A percentile compares a stretch with the other conserved stretches of the same genome.
Evolutionary conservation across 2,888 invertebrate species (phyloP).

Genomic region (Campaea margaritaria): DNA sequence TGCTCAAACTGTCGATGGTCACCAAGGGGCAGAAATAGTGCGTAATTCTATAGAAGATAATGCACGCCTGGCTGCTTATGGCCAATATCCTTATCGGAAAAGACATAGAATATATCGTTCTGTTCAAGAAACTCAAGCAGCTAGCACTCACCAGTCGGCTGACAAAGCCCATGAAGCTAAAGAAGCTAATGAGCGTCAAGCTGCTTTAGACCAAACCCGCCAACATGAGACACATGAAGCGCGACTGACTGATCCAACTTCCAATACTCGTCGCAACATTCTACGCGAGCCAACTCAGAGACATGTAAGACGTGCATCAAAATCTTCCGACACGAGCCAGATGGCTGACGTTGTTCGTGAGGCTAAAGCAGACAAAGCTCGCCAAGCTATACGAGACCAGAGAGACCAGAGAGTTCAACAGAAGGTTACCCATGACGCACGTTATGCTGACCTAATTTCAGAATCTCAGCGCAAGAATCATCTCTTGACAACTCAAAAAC

Average conservation of each 20-base stretch:
- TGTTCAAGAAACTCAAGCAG: not conserved
- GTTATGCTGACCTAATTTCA: too few species aligned
- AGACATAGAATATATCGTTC: not conserved
- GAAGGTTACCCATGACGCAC: too few species aligned
- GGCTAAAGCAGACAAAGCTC: conserved; percentile 2
- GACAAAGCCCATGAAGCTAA: not conserved
- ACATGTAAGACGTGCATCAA: not conserved
- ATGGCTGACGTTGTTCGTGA: not conserved
- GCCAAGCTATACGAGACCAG: not conserved
- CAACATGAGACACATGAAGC: not conserved
- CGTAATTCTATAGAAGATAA: not conserved
- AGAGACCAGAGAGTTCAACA: not conserved
- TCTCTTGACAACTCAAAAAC: too few species aligned
- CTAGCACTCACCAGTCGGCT: not conserved
- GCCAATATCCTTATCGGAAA: not conserved
- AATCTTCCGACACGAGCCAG: not conserved
- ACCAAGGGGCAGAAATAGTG: not conserved
- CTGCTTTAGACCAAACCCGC: not conserved
- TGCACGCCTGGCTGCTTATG: not conserved
- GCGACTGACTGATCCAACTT: not conserved
- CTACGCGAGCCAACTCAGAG: not conserved
- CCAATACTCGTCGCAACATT: not conserved
- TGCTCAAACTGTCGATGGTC: not conserved
- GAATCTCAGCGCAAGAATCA: too few species aligned
- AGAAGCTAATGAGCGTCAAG: not conserved